These are phyloP conservation scores for Leucophora obtusa DNA, from an alignment of 2,888 invertebrate species.

Conservation along the genomic window DNA sequence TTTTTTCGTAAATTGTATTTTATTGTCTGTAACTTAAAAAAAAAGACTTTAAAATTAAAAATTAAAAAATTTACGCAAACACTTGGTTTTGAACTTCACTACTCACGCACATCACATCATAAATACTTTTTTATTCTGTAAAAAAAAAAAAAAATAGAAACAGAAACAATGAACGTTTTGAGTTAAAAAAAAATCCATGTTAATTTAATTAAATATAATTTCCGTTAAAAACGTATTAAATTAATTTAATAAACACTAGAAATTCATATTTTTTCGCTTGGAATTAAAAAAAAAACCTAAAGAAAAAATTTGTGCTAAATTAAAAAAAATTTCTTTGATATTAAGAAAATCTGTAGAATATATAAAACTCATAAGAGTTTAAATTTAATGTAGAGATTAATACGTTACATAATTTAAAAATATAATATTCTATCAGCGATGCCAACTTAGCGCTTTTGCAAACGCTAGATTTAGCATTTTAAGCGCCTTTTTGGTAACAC, in stretches of 20 bases:
- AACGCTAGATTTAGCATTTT: too few species aligned
- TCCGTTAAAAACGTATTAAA: slow-evolving; percentile 52
- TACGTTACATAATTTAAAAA: too few species aligned
- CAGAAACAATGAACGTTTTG: not conserved
- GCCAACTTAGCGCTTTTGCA: too few species aligned
- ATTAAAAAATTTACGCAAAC: slow-evolving; percentile 59
- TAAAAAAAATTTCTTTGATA: too few species aligned
- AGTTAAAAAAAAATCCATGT: slow-evolving; percentile 27
- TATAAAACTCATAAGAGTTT: too few species aligned
- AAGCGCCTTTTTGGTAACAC: too few species aligned
- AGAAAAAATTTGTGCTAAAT: not conserved
- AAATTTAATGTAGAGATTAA: too few species aligned
- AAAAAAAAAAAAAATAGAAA: not conserved
- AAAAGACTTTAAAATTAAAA: slow-evolving; percentile 18
- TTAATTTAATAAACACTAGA: slow-evolving; percentile 13
- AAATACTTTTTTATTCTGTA: not conserved
- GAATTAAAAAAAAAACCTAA: not conserved
- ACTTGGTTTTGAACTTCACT: slow-evolving; percentile 43
- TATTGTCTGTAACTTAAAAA: not conserved
- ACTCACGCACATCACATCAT: slow-evolving; percentile 54
- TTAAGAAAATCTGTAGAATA: too few species aligned
- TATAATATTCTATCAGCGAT: too few species aligned
- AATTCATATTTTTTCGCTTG: not conserved
- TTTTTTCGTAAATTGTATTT: slow-evolving; percentile 14
- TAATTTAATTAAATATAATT: slow-evolving; percentile 62